Percentiles rank a stretch among this genome's conserved stretches.
These are phyloP conservation scores for Seriola dumerili DNA, from an alignment of 2,113 vertebrate species.

Conservation along the genomic window DNA sequence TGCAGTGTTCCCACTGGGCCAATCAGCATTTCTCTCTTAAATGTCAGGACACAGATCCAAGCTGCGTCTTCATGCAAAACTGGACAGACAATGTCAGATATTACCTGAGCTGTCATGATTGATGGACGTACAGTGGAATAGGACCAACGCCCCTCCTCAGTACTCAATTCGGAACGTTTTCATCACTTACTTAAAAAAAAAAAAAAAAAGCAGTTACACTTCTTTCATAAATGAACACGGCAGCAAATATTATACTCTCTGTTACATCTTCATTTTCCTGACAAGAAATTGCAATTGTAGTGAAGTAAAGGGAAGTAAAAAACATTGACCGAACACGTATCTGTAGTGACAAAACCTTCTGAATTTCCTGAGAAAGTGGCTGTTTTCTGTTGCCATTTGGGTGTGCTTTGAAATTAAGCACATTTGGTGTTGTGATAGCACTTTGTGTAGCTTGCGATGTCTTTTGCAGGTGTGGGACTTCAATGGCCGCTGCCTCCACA, in stretches of 20 bases:
- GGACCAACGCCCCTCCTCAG: not conserved
- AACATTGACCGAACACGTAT: no score
- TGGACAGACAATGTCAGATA: slow-evolving; percentile 12
- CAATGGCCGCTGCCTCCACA: slow-evolving; percentile 85
- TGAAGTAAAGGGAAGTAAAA: no score
- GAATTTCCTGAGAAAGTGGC: not conserved
- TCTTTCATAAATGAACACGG: not conserved
- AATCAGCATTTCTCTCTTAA: slow-evolving; percentile 68
- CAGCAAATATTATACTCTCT: not conserved
- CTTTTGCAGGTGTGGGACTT: slow-evolving; percentile 87
- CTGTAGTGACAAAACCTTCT: not conserved
- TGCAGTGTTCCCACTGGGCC: slow-evolving; percentile 60
- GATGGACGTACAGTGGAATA: not conserved
- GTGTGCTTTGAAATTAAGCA: not conserved
- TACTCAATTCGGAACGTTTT: not conserved
- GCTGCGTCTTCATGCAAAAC: slow-evolving; percentile 23
- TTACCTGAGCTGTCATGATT: slow-evolving; percentile 42
- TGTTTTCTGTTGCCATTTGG: not conserved
- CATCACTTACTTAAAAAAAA: not conserved
- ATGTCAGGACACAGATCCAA: slow-evolving; percentile 48
- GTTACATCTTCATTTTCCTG: not conserved
- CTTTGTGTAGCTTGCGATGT: not conserved
- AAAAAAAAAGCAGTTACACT: not conserved
- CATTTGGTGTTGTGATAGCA: not conserved
- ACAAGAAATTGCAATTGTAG: not conserved